These are phyloP conservation scores for Hemithea aestivaria DNA, from an alignment of 2,888 invertebrate genomes.

Conservation along the genomic window DNA sequence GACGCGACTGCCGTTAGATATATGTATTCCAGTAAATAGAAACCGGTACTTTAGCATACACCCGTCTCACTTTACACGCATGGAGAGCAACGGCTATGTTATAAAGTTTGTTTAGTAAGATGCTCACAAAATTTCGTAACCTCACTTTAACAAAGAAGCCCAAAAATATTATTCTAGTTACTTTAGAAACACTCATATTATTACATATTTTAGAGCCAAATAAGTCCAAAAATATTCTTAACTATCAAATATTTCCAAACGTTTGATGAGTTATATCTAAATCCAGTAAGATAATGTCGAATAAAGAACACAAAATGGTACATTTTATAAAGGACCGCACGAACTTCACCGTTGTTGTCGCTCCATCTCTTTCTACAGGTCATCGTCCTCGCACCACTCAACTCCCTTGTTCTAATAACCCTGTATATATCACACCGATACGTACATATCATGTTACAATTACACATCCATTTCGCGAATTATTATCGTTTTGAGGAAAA, in stretches of 20 bases:
- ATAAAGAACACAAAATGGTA: slow-evolving; percentile 25
- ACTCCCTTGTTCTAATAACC: slow-evolving; percentile 72
- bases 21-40: slow-evolving; percentile 5
- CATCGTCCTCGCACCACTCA: slow-evolving; percentile 65
- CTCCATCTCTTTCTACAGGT: slow-evolving; percentile 73
- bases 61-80: slow-evolving; percentile 3
- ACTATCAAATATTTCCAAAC: slow-evolving; percentile 4
- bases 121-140: too few relatives aligned
- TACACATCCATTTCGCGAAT: slow-evolving; percentile 9
- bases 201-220: too few relatives aligned
- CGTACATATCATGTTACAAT: slow-evolving; percentile 7
- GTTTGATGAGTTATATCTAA: too few relatives aligned
- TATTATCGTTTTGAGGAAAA: slow-evolving; percentile 5
- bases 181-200: too few relatives aligned
- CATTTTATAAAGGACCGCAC: slow-evolving; percentile 43
- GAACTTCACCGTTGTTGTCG: slow-evolving; percentile 76
- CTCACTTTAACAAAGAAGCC: too few relatives aligned
- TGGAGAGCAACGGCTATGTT: too few relatives aligned
- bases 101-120: too few relatives aligned
- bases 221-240: too few relatives aligned
- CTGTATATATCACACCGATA: slow-evolving; percentile 49
- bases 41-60: slow-evolving; percentile 15
- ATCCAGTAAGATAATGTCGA: slow-evolving; percentile 11
- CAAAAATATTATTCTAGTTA: too few relatives aligned
- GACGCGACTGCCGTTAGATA: slow-evolving; percentile 14